Percentiles rank a stretch among this genome's conserved stretches.
Conservation (phyloP, 1,140 invertebrate species). For the Orchestia grillus region DNA sequence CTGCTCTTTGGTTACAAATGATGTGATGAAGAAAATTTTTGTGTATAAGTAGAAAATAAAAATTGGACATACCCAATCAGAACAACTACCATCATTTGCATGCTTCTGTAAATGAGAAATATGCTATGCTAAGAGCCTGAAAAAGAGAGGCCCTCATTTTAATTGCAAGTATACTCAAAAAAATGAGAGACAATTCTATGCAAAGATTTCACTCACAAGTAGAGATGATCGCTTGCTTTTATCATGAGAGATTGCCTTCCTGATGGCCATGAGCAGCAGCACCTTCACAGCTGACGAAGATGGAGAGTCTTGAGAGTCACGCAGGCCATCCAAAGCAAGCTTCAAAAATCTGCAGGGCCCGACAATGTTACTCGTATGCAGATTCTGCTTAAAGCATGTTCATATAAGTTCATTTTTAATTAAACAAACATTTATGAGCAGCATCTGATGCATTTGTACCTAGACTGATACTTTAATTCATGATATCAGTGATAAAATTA, state of each 20-base stretch:
- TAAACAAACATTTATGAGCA: not conserved
- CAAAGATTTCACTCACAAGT: not conserved
- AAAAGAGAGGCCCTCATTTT: no score
- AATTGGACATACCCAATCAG: no score
- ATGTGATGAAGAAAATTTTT: no score
- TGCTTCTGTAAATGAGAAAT: no score
- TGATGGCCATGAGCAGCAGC: constrained; percentile 37
- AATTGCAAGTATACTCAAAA: no score
- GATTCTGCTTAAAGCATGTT: not conserved
- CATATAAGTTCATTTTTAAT: not conserved
- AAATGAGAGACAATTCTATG: no score
- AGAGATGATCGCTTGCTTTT: constrained; percentile 1
- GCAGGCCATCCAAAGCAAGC: not conserved
- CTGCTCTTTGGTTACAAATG: no score
- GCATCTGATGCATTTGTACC: not conserved
- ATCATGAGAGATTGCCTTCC: not conserved
- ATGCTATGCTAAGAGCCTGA: no score
- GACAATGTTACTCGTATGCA: not conserved
- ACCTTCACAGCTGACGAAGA: not conserved
- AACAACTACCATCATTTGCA: no score
- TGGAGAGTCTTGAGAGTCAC: not conserved
- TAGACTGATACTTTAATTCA: no score
- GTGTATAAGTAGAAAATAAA: no score
- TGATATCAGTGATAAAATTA: no score
- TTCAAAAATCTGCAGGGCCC: not conserved